Evolutionary conservation across 2,888 invertebrate species (phyloP).

Genomic region (Drosophila mercatorum): DNA sequence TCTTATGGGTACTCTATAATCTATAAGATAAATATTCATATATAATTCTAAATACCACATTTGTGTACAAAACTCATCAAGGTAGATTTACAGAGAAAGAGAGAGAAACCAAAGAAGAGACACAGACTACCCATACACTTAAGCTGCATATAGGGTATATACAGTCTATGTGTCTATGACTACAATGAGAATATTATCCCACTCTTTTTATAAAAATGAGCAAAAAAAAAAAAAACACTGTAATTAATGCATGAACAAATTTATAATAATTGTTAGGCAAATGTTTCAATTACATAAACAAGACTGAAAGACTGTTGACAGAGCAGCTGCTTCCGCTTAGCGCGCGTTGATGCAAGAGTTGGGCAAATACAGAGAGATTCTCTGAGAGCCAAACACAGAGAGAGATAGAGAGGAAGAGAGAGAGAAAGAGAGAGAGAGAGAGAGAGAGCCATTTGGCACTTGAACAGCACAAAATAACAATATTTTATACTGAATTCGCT

Average conservation of each 20-base stretch:
- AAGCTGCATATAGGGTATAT: neutral
- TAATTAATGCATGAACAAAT: conserved; percentile 36
- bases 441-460: conserved; percentile 10
- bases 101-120: neutral
- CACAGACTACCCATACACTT: neutral
- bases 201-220: neutral
- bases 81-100: neutral
- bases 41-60: neutral
- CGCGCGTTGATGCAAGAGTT: conserved; percentile 7
- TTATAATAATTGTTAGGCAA: conserved; percentile 50
- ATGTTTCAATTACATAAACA: conserved; percentile 63
- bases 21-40: neutral
- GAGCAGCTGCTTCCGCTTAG: conserved; percentile 33
- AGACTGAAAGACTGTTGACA: conserved; percentile 30
- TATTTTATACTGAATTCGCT: conserved; percentile 9
- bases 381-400: neutral
- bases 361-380: neutral
- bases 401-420: no score
- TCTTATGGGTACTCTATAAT: neutral
- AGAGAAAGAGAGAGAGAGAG: neutral
- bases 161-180: neutral
- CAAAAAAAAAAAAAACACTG: neutral
- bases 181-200: neutral
- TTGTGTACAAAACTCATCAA: neutral
- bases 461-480: conserved; percentile 22